phyloP scores from a whole-genome alignment of 2,888 invertebrate species.

The Aleiodes alternator region DNA sequence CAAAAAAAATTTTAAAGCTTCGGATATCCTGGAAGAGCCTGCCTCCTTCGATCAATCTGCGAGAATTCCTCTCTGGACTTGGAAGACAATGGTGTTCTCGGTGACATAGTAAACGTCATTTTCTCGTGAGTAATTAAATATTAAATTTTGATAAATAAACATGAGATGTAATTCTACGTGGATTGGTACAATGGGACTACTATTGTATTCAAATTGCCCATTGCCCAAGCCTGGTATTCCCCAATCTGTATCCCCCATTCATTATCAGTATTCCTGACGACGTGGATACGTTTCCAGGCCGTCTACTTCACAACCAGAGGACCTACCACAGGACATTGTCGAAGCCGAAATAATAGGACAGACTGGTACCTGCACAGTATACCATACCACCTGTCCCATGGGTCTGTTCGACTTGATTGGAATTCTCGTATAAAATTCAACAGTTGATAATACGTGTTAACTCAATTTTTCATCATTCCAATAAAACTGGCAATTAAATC shows the following conservation, averaged over 20 bases:
- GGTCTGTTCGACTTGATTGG: conserved; percentile 80
- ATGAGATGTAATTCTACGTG: conserved; percentile 15
- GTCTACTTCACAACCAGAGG: conserved; percentile 78
- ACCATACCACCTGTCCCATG: conserved; percentile 76
- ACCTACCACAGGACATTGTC: conserved; percentile 77
- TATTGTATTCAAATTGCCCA: conserved; percentile 27
- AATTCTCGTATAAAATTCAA: conserved; percentile 72
- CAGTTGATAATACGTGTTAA: conserved; percentile 20
- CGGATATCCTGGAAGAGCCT: conserved; percentile 78
- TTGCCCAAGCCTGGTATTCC: conserved; percentile 18
- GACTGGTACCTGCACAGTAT: conserved; percentile 77
- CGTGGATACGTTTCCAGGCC: conserved; percentile 76
- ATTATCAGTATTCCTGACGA: conserved; percentile 32
- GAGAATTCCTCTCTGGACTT: conserved; percentile 79
- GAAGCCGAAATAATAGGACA: conserved; percentile 79
- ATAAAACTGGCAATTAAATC: too few species aligned
- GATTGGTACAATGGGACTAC: conserved; percentile 15
- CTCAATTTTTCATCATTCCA: not conserved
- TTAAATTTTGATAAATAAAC: conserved; percentile 20
- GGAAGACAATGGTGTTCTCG: conserved; percentile 81
- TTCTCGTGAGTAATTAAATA: conserved; percentile 79
- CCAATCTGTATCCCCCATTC: conserved; percentile 18
- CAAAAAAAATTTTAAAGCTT: conserved; percentile 70
- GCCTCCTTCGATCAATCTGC: conserved; percentile 81
- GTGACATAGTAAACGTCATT: conserved; percentile 81